These are phyloP conservation scores for Coenobita brevimanus DNA, from an alignment of 1,140 invertebrate species.

Conservation along the genomic window DNA sequence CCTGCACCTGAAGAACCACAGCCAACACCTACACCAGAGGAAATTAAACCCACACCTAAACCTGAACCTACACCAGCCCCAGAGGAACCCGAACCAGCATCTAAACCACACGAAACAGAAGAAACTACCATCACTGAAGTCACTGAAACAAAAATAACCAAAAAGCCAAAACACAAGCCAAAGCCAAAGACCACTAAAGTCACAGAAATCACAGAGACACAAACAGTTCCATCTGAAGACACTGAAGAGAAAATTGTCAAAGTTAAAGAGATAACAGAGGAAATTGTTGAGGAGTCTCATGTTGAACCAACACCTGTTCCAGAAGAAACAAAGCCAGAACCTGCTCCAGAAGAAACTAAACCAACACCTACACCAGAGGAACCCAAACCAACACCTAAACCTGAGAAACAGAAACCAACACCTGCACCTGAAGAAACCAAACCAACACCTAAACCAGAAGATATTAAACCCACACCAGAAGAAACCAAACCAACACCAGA, in stretches of 20 bases:
- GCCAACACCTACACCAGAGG: too few relatives aligned
- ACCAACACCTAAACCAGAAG: not conserved
- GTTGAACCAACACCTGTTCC: slow-evolving; percentile 17
- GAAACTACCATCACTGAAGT: too few relatives aligned
- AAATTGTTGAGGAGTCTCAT: too few relatives aligned
- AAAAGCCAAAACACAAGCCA: not conserved
- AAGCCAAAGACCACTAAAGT: not conserved
- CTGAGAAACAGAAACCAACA: not conserved
- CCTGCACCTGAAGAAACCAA: too few relatives aligned
- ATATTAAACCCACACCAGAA: not conserved
- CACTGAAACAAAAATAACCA: not conserved
- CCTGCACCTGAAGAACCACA: too few relatives aligned
- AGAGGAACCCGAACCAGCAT: not conserved
- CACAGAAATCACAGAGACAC: not conserved
- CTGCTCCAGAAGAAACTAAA: not conserved
- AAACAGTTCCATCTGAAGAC: not conserved
- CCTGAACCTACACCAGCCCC: slow-evolving; percentile 13
- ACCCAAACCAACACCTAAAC: slow-evolving; percentile 37
- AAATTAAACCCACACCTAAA: too few relatives aligned
- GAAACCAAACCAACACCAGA: slow-evolving; percentile 20
- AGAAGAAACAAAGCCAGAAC: slow-evolving; percentile 6
- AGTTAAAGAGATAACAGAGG: too few relatives aligned
- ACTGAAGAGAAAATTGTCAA: too few relatives aligned
- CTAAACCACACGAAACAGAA: too few relatives aligned
- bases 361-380: not conserved